Percentiles rank a stretch among this genome's conserved stretches.
Conservation (phyloP, 2,888 invertebrate species). For the Metacarcinus magister region DNA sequence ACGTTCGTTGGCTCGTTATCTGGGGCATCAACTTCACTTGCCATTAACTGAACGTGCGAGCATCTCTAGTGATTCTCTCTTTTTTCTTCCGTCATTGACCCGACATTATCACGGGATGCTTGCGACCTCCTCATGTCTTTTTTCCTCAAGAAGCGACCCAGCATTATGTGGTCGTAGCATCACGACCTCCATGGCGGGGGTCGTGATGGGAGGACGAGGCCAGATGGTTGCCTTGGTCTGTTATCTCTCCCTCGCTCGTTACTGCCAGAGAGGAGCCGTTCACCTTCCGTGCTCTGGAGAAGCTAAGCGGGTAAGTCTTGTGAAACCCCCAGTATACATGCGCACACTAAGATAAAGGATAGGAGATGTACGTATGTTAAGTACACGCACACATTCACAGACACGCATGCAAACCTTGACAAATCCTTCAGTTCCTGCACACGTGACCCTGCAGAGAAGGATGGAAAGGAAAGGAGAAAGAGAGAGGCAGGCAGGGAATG, state of each 20-base stretch:
- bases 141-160: not conserved
- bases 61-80: not conserved
- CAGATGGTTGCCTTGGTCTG: not conserved
- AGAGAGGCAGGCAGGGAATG: not conserved
- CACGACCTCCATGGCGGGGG: conserved; percentile 26
- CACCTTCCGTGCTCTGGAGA: not conserved
- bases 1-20: not conserved
- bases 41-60: not conserved
- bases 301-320: not conserved
- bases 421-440: conserved; percentile 26
- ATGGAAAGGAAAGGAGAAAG: not conserved
- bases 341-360: not conserved
- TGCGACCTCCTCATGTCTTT: not conserved
- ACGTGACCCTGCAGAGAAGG: not conserved
- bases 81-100: not conserved
- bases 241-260: conserved; percentile 13
- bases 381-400: not conserved
- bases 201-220: not conserved
- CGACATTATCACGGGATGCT: conserved; percentile 26
- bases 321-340: not conserved
- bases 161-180: not conserved
- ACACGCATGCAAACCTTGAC: conserved; percentile 1
- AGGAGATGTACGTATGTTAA: conserved; percentile 15
- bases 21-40: not conserved
- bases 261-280: not conserved